These are phyloP conservation scores for Manis crassicaudata DNA, from an alignment of 2,797 vertebrate species.

Conservation along the genomic window DNA sequence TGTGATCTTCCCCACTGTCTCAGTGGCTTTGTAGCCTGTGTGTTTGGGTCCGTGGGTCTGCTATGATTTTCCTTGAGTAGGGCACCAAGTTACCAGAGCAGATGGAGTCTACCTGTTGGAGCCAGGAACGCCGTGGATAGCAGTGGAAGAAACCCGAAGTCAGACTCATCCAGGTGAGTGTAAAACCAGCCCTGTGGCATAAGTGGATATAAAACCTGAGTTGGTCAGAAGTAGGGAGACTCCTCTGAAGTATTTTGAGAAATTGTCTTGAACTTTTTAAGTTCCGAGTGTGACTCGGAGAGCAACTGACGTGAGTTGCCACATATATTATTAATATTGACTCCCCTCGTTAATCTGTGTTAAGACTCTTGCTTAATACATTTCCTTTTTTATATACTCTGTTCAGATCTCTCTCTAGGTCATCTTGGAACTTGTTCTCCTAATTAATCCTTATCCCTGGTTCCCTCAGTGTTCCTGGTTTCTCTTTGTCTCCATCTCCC, in stretches of 20 bases:
- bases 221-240: not conserved
- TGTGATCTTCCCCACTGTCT: not conserved
- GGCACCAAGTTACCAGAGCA: not conserved
- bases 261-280: not conserved
- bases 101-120: not conserved
- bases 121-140: not conserved
- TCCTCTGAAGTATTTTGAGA: not conserved
- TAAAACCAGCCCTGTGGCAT: not conserved
- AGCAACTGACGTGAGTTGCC: not conserved
- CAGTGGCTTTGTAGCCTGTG: not conserved
- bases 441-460: not conserved
- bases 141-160: not conserved
- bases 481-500: not conserved
- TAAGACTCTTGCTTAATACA: not conserved
- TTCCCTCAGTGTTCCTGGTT: not conserved
- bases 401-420: not conserved
- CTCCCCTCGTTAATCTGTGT: not conserved
- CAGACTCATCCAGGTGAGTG: not conserved
- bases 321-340: not conserved
- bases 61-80: not conserved
- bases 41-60: not conserved
- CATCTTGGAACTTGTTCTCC: not conserved
- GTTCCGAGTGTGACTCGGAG: not conserved
- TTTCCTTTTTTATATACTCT: not conserved
- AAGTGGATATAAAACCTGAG: not conserved